phyloP scores from a whole-genome alignment of 2,113 vertebrate species.

The Regulus satrapa region DNA sequence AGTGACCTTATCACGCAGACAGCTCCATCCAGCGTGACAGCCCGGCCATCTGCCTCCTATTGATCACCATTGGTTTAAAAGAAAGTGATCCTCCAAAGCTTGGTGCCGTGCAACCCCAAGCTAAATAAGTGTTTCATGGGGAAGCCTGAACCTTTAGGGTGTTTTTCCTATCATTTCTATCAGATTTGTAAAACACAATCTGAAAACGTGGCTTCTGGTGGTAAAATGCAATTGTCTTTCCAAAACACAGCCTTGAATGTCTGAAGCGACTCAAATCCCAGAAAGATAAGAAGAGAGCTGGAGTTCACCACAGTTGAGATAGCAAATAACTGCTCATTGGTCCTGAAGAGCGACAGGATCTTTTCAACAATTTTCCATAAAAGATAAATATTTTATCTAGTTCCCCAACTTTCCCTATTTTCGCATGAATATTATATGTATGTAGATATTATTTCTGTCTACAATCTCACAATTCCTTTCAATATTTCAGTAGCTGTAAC shows the following conservation, averaged over 20 bases:
- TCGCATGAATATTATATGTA: not conserved
- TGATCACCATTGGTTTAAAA: constrained; percentile 65
- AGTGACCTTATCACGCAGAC: constrained; percentile 75
- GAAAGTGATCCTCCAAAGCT: constrained; percentile 44
- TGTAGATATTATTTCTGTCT: not conserved
- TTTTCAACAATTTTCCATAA: not conserved
- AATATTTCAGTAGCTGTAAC: not conserved
- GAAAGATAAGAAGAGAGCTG: not conserved
- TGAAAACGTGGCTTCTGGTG: not conserved
- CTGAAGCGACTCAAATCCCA: not conserved
- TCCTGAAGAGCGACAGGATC: not conserved
- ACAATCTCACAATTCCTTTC: not conserved
- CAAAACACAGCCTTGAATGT: not conserved
- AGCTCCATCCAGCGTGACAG: constrained; percentile 66
- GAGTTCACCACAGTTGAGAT: not conserved
- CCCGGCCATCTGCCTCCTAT: constrained; percentile 70
- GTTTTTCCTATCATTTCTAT: not conserved
- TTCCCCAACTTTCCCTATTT: not conserved
- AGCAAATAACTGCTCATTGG: not conserved
- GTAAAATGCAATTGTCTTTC: not conserved
- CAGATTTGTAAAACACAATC: not conserved
- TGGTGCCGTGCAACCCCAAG: constrained; percentile 9
- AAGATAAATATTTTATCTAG: not conserved
- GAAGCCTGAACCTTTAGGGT: constrained; percentile 10
- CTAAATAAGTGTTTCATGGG: not conserved